phyloP scores from a whole-genome alignment of 1,140 invertebrate genomes.

The Drosophila sproati region DNA sequence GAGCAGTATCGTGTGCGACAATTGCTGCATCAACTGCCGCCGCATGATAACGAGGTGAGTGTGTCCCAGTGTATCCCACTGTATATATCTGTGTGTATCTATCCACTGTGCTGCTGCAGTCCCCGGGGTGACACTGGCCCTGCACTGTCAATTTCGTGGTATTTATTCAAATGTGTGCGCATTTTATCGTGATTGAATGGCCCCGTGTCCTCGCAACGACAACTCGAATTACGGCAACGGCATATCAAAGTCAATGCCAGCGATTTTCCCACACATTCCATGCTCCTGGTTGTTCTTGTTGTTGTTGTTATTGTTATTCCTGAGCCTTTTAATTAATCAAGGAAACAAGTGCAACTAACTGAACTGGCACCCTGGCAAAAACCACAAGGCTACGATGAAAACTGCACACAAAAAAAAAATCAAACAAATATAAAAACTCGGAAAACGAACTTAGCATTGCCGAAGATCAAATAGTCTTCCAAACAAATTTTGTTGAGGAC shows the following conservation, averaged over 20 bases:
- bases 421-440: conserved; percentile 17
- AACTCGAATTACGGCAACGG: conserved; percentile 72
- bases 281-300: conserved; percentile 7
- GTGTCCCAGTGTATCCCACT: not conserved
- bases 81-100: not conserved
- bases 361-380: conserved; percentile 27
- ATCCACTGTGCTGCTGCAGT: conserved; percentile 9
- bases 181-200: conserved; percentile 72
- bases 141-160: conserved; percentile 68
- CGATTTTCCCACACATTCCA: conserved; percentile 64
- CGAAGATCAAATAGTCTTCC: not conserved
- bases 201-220: conserved; percentile 30
- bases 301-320: conserved; percentile 9
- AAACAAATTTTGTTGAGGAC: not conserved
- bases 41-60: conserved; percentile 95
- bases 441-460: conserved; percentile 19
- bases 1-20: conserved; percentile 97
- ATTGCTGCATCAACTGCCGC: conserved; percentile 95
- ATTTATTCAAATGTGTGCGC: conserved; percentile 71
- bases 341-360: conserved; percentile 73
- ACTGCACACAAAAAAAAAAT: conserved; percentile 15
- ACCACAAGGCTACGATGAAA: conserved; percentile 22
- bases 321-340: conserved; percentile 74
- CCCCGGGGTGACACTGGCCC: conserved; percentile 35
- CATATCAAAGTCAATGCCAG: conserved; percentile 74